A percentile compares a stretch with the other conserved stretches of the same genome.
These are phyloP conservation scores for Elephas maximus DNA, from an alignment of 2,113 vertebrate genomes.

Conservation along the genomic window DNA sequence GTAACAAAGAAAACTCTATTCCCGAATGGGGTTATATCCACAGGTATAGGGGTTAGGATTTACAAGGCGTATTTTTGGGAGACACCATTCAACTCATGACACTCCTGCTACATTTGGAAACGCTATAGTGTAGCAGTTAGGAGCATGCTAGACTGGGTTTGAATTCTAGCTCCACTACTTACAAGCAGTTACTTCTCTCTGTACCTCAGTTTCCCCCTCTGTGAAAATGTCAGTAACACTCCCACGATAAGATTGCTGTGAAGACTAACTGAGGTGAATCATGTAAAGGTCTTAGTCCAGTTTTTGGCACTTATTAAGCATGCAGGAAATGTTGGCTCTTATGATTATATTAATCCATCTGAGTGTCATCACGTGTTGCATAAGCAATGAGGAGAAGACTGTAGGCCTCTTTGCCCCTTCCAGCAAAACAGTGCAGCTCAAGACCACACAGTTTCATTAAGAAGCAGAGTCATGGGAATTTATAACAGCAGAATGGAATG, in stretches of 20 bases:
- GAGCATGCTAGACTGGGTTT: background rate
- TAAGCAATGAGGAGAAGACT: background rate
- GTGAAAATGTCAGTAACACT: background rate
- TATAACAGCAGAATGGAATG: slow-evolving; percentile 5
- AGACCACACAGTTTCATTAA: slow-evolving; percentile 50
- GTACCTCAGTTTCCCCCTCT: background rate
- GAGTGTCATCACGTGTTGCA: background rate
- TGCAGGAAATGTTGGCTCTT: background rate
- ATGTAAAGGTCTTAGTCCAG: background rate
- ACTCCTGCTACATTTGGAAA: accelerated
- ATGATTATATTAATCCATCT: background rate
- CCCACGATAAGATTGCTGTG: background rate
- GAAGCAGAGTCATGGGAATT: slow-evolving; percentile 59
- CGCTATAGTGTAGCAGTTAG: background rate
- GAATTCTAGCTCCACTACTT: background rate
- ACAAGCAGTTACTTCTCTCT: background rate
- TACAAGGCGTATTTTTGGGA: too few relatives aligned
- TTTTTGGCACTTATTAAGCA: background rate
- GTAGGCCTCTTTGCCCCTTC: background rate
- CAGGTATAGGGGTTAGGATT: background rate
- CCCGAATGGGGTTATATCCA: background rate
- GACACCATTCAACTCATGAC: background rate
- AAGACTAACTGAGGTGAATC: background rate
- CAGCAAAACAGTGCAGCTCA: background rate
- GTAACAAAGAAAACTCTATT: background rate